Conservation (phyloP, 2,113 vertebrate genomes). For the Heloderma charlesbogerti region DNA sequence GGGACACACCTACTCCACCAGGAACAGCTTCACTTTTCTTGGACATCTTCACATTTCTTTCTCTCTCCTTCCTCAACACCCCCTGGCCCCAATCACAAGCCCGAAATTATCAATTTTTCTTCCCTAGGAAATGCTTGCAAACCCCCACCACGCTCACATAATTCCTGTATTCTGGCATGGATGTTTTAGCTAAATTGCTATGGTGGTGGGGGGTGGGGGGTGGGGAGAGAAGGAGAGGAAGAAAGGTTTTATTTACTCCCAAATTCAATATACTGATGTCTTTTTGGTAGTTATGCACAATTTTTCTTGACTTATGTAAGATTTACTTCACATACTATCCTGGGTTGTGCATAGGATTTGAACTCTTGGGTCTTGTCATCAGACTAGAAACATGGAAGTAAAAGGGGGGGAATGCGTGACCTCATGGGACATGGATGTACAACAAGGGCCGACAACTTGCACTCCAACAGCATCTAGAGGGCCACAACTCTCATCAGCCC, state of each 20-base stretch:
- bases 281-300: background rate
- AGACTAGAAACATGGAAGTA: background rate
- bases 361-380: background rate
- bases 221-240: too few relatives aligned
- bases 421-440: background rate
- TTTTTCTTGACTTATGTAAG: too few relatives aligned
- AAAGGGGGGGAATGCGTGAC: background rate
- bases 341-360: background rate
- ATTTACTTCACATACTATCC: too few relatives aligned
- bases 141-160: too few relatives aligned
- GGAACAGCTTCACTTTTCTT: background rate
- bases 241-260: background rate
- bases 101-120: background rate
- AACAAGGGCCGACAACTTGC: too few relatives aligned
- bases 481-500: too few relatives aligned
- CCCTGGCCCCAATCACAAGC: background rate
- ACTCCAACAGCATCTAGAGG: too few relatives aligned
- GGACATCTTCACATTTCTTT: background rate
- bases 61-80: background rate
- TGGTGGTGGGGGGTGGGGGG: fast-evolving
- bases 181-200: background rate
- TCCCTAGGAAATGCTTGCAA: background rate
- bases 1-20: background rate
- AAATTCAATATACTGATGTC: background rate
- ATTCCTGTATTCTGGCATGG: too few relatives aligned